These are phyloP conservation scores for Lordiphosa fenestrarum DNA, from an alignment of 2,888 invertebrate genomes.

Conservation along the genomic window DNA sequence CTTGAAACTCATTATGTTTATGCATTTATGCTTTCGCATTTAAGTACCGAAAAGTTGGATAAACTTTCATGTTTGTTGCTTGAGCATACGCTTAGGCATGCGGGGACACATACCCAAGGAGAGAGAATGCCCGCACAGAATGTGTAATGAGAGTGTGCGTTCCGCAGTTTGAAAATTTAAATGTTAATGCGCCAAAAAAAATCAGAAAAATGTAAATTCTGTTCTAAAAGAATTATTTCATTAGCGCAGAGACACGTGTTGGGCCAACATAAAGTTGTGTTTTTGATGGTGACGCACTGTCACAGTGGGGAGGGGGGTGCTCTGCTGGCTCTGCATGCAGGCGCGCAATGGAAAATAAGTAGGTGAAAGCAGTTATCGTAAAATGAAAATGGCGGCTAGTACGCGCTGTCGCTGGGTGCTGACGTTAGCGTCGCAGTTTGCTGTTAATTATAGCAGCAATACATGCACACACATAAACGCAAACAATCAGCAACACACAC, in stretches of 20 bases:
- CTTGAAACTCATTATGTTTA: constrained; percentile 37
- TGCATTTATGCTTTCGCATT: constrained; percentile 32
- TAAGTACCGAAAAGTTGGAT: constrained; percentile 31
- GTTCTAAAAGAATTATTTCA: constrained; percentile 8
- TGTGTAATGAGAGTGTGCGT: constrained; percentile 32
- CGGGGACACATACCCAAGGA: constrained; percentile 4
- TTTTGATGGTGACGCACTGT: constrained; percentile 1
- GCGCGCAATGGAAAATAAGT: constrained; percentile 51
- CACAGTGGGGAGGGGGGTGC: neutral
- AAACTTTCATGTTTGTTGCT: constrained; percentile 19
- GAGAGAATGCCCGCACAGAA: constrained; percentile 22
- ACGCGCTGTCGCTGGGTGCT: constrained; percentile 58
- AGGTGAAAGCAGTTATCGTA: constrained; percentile 75
- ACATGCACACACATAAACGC: constrained; percentile 53
- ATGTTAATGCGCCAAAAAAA: constrained; percentile 33
- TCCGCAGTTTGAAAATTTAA: constrained; percentile 42
- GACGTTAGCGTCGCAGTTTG: constrained; percentile 23
- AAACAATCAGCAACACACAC: neutral
- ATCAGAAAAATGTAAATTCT: constrained; percentile 23
- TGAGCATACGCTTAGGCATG: constrained; percentile 37
- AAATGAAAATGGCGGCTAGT: constrained; percentile 74
- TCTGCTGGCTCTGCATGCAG: constrained; percentile 29
- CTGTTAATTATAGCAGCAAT: constrained; percentile 71
- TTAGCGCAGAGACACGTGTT: constrained; percentile 2
- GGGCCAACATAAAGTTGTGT: constrained; percentile 12